Conservation (phyloP, 2,888 invertebrate genomes). For the Lacanobia oleracea region DNA sequence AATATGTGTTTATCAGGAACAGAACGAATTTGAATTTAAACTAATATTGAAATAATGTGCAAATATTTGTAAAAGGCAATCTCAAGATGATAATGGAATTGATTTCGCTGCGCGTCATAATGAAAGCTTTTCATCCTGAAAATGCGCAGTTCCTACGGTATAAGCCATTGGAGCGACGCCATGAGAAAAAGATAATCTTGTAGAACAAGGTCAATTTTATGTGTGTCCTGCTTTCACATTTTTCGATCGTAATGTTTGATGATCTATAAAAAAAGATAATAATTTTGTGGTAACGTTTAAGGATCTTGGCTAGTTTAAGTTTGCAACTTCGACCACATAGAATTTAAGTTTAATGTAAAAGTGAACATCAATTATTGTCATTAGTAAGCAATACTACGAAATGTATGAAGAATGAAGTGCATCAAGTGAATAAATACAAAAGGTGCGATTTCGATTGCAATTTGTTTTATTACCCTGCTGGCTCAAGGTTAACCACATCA, state of each 20-base stretch:
- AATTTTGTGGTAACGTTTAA: not conserved
- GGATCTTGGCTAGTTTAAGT: not conserved
- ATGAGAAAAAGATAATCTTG: not conserved
- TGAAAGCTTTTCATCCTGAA: no score
- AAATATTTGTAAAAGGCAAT: not conserved
- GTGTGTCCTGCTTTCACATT: not conserved
- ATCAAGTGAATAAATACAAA: not conserved
- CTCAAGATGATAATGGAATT: no score
- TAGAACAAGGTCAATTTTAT: conserved; percentile 19
- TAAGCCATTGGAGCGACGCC: not conserved
- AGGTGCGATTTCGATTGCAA: not conserved
- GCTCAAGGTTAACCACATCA: no score
- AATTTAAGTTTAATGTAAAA: not conserved
- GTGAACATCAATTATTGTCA: not conserved
- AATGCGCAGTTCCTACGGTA: not conserved
- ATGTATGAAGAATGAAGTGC: not conserved
- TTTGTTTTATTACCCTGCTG: not conserved
- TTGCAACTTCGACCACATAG: not conserved
- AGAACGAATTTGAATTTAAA: conserved; percentile 26
- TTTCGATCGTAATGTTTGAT: not conserved
- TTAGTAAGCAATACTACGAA: not conserved
- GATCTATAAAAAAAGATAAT: not conserved
- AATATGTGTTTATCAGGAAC: conserved; percentile 46
- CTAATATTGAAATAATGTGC: not conserved
- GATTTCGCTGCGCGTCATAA: no score